Base-by-base conservation (phyloP, 2,113 vertebrate genomes). In the Cisticola juncidis region DNA sequence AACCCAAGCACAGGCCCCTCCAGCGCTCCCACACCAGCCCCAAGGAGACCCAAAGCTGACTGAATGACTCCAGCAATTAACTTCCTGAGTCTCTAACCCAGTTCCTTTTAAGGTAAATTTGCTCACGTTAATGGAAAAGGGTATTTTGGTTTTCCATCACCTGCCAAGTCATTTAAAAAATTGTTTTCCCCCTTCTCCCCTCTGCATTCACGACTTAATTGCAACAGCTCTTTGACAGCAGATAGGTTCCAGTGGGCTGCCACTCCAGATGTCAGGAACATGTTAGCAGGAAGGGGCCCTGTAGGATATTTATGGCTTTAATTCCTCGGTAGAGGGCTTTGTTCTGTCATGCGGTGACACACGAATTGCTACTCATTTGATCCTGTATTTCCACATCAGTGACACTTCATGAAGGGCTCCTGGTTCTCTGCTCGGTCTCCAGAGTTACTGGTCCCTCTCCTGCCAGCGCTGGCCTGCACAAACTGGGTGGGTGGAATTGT, bases 241-340 rank as follows among this genome's bases (percentile, higher is more conserved):
- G 94, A 88, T 92, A 60, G 85, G 94, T 97, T 97, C 95, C 93
- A 68, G 47, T 25, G 96, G 96, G 96, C 97, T 97, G 95, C 96
- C 95, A 74, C 95, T 98, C 97, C 97, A 97, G 97, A 98, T 98
- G 98, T 98, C 97, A 92, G 94, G 94, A 96, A 53, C 95, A 81
- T 50, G 91, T 94, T 96, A 92, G 48, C 96, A 96, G 87, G 92
- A 96, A 97, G 94, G 87, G 92, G 87, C 92, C 94, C 97, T 77
- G 78, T 86, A 92, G 88, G 96, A 97, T 97, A 97, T 97, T 98
- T 98, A 97, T 93, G 96, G 95, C 95, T 98, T 97, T 97, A 97
- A 97, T 97, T 98, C 97, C 96, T 97, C 93, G 45, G 93, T 88
- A 97, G 96, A 97, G 96, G 94, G 94, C 97, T 98, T 95, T 96